phyloP scores from a whole-genome alignment of 2,797 vertebrate genomes.

The Apogon hyalosoma region DNA sequence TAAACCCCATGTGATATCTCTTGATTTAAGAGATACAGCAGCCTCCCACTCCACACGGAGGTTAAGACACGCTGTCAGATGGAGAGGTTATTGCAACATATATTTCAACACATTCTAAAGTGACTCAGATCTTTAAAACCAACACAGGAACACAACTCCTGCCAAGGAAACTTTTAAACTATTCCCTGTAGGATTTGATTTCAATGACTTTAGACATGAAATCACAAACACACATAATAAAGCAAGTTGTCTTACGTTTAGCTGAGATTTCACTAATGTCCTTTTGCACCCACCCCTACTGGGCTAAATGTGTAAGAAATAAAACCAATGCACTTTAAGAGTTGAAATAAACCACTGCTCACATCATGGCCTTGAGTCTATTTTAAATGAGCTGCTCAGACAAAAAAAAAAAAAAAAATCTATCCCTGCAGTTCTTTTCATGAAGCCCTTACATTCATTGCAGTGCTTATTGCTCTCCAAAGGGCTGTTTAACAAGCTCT shows the following conservation, averaged over 20 bases:
- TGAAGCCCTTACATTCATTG: not conserved
- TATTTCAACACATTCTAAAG: conserved; percentile 67
- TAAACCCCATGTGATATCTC: conserved; percentile 46
- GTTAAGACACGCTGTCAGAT: conserved; percentile 51
- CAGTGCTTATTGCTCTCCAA: not conserved
- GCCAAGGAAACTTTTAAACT: not conserved
- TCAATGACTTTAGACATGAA: conserved; percentile 19
- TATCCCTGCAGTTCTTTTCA: not conserved
- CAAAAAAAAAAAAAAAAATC: not conserved
- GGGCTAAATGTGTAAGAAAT: too few relatives aligned
- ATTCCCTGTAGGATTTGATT: conserved; percentile 8
- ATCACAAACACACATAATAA: too few relatives aligned
- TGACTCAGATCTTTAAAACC: conserved; percentile 59
- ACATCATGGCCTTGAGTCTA: not conserved
- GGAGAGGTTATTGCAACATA: conserved; percentile 71
- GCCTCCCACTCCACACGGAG: conserved; percentile 54
- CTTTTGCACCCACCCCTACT: too few relatives aligned
- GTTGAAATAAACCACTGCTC: not conserved
- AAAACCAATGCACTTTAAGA: not conserved
- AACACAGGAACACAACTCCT: conserved; percentile 26
- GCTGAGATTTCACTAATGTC: too few relatives aligned
- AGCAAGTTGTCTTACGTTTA: too few relatives aligned
- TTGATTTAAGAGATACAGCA: conserved; percentile 68
- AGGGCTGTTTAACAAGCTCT: conserved; percentile 13
- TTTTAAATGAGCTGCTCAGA: not conserved